Percentiles rank a stretch among this genome's conserved stretches.
Evolutionary conservation across 2,797 vertebrate genomes (phyloP).

Genomic region (Hybognathus amarus): DNA sequence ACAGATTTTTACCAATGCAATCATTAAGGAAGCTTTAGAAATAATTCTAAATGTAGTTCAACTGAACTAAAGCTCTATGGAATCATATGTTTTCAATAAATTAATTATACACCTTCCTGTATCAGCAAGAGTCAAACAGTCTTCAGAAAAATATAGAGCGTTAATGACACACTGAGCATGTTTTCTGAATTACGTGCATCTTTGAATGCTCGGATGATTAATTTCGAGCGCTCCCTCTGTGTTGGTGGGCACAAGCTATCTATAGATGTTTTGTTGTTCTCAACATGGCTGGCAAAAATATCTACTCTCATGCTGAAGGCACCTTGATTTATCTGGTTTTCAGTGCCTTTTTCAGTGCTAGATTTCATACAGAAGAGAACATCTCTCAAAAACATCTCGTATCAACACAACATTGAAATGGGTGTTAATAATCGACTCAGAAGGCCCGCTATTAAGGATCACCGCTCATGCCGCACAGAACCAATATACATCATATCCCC

Average conservation of each 20-base stretch:
- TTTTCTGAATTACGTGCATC: conserved; percentile 4
- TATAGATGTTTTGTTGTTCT: conserved; percentile 30
- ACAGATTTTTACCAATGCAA: neutral
- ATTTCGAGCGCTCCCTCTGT: neutral
- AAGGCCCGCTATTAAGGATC: neutral
- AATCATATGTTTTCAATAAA: neutral
- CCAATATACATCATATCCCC: conserved; percentile 13
- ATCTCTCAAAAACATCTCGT: neutral
- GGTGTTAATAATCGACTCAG: conserved; percentile 14
- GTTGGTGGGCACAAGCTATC: neutral
- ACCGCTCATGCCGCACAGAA: neutral
- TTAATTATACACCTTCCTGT: conserved; percentile 21
- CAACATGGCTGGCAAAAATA: conserved; percentile 40
- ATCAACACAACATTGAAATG: neutral
- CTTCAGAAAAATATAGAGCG: neutral
- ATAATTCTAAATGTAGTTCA: neutral
- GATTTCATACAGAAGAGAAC: neutral
- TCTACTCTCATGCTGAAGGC: conserved; percentile 11
- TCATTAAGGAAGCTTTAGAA: conserved; percentile 7
- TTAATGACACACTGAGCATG: conserved; percentile 9
- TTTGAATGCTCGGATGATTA: conserved; percentile 28
- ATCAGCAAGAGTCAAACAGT: neutral
- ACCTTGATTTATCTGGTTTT: conserved; percentile 10
- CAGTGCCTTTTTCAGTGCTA: neutral
- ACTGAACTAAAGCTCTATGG: conserved; percentile 7